phyloP scores from a whole-genome alignment of 2,113 vertebrate genomes.

The Riparia riparia region DNA sequence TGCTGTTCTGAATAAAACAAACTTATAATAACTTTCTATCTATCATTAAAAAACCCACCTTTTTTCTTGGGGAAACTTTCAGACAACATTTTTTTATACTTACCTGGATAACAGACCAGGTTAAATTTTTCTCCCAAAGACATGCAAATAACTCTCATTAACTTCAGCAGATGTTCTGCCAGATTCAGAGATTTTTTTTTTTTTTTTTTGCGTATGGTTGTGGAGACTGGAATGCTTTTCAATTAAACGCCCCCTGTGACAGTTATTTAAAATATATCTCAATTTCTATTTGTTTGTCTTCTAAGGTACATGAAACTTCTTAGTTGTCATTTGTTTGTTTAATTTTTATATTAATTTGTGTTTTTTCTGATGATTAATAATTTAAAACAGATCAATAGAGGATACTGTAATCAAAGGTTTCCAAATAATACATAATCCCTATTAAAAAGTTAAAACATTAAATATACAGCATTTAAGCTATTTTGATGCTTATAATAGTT shows the following conservation, averaged over 20 bases:
- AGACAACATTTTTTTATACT: background rate
- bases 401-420: background rate
- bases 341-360: background rate
- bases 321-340: background rate
- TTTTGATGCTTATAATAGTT: background rate
- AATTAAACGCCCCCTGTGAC: background rate
- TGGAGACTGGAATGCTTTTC: background rate
- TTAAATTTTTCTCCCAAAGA: background rate
- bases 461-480: background rate
- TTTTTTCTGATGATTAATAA: background rate
- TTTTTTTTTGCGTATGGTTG: background rate
- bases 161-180: background rate
- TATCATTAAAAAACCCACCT: background rate
- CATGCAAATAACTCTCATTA: background rate
- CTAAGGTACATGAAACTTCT: background rate
- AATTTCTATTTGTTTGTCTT: background rate
- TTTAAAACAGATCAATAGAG: background rate
- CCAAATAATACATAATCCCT: background rate
- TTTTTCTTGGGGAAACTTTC: constrained; percentile 28
- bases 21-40: constrained; percentile 16
- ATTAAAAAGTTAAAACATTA: background rate
- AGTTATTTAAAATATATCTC: background rate
- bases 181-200: background rate
- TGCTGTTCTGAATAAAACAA: constrained; percentile 53
- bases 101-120: background rate